These are phyloP conservation scores for Rhabdomys dilectus DNA, from an alignment of 2,113 vertebrate genomes.

Conservation along the genomic window DNA sequence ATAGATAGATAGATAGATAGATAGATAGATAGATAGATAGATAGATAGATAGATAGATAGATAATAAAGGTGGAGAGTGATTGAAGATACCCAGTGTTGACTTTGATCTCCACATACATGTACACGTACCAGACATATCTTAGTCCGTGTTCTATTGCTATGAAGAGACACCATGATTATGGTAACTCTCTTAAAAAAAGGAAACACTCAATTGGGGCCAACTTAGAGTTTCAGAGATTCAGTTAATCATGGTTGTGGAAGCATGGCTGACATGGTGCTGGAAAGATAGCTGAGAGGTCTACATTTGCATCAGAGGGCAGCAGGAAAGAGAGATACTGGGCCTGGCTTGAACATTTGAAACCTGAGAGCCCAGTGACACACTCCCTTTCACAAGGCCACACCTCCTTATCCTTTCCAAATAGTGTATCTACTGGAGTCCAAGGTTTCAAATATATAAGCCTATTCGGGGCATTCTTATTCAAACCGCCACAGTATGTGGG, in stretches of 20 bases:
- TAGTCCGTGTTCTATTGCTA: not conserved
- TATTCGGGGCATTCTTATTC: not conserved
- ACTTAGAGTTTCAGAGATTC: not conserved
- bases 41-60: no score
- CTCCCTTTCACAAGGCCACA: not conserved
- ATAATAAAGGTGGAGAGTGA: not conserved
- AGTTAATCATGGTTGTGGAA: not conserved
- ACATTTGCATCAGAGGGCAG: not conserved
- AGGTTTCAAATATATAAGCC: not conserved
- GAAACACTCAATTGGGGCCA: not conserved
- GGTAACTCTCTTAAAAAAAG: not conserved
- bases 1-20: not conserved
- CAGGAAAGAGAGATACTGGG: not conserved
- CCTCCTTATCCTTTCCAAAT: not conserved
- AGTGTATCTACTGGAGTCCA: not conserved
- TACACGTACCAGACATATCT: not conserved
- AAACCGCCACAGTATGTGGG: not conserved
- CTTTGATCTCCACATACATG: not conserved
- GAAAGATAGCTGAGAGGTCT: not conserved
- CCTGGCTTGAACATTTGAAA: not conserved
- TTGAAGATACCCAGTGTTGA: not conserved
- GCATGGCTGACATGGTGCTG: not conserved
- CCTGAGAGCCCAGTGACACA: not conserved
- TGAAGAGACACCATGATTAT: not conserved
- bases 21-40: no score